These are phyloP conservation scores for Xerus inauris DNA, from an alignment of 2,113 vertebrate genomes.

Conservation along the genomic window DNA sequence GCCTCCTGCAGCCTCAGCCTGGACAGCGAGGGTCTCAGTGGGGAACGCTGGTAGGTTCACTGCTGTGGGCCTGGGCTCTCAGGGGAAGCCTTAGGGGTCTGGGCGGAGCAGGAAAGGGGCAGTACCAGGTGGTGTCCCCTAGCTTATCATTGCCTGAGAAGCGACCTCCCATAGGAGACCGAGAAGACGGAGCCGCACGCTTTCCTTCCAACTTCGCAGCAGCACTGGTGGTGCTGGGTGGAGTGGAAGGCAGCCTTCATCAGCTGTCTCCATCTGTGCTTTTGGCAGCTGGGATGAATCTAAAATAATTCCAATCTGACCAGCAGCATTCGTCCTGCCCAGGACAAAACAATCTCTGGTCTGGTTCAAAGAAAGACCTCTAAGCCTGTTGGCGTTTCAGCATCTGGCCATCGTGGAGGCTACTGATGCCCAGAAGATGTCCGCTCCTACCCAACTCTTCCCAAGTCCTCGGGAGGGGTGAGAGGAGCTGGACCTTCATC, in stretches of 20 bases:
- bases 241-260: not conserved
- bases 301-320: not conserved
- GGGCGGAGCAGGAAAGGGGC: too few species aligned
- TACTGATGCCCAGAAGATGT: not conserved
- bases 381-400: rapidly evolving
- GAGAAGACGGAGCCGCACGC: not conserved
- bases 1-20: too few species aligned
- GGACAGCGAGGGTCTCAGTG: too few species aligned
- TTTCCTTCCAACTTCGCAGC: not conserved
- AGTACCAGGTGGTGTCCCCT: too few species aligned
- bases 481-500: rapidly evolving
- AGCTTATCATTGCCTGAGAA: too few species aligned
- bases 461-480: too few species aligned
- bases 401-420: rapidly evolving
- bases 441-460: rapidly evolving
- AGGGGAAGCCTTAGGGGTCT: too few species aligned
- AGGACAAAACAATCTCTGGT: not conserved
- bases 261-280: too few species aligned
- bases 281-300: not conserved
- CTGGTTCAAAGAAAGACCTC: too few species aligned
- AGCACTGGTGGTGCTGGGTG: too few species aligned
- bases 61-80: not conserved
- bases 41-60: not conserved
- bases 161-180: too few species aligned
- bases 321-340: too few species aligned